Evolutionary conservation across 2,113 vertebrate species (phyloP).

Genomic region (Daboia siamensis): DNA sequence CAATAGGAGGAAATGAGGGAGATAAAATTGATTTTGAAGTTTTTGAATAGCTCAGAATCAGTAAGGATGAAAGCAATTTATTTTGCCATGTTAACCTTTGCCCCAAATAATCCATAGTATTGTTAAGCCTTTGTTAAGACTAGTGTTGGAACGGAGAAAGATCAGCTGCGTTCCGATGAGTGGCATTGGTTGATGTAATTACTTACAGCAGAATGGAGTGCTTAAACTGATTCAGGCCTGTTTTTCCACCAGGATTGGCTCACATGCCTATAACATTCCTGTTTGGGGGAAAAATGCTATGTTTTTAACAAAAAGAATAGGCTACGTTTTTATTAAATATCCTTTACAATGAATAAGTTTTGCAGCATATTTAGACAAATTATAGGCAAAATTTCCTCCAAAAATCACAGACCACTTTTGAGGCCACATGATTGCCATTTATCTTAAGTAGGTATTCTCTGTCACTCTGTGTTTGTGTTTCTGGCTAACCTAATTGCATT

Average conservation of each 20-base stretch:
- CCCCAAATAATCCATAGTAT: neutral
- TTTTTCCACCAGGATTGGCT: slow-evolving; percentile 48
- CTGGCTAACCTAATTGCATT: slow-evolving; percentile 53
- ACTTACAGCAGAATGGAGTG: slow-evolving; percentile 50
- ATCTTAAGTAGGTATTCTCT: slow-evolving; percentile 50
- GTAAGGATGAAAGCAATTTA: neutral
- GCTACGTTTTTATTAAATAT: slow-evolving; percentile 62
- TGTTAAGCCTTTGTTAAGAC: neutral
- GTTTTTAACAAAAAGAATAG: slow-evolving; percentile 26
- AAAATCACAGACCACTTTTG: slow-evolving; percentile 57
- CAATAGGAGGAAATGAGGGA: neutral
- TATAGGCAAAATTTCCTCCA: slow-evolving; percentile 64
- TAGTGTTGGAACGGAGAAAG: neutral
- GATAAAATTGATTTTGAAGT: neutral
- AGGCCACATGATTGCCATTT: slow-evolving; percentile 63
- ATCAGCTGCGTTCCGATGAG: neutral
- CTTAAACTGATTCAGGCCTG: slow-evolving; percentile 46
- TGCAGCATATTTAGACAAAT: slow-evolving; percentile 54
- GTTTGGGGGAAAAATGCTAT: slow-evolving; percentile 42
- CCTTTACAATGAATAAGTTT: slow-evolving; percentile 71
- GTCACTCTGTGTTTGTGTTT: slow-evolving; percentile 56
- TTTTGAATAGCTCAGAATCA: neutral
- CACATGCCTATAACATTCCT: slow-evolving; percentile 53
- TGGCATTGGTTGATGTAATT: slow-evolving; percentile 41
- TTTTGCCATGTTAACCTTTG: neutral